Percentiles rank a stretch among this genome's conserved stretches.
phyloP scores from a whole-genome alignment of 2,113 vertebrate species.

The Brienomyrus brachyistius region DNA sequence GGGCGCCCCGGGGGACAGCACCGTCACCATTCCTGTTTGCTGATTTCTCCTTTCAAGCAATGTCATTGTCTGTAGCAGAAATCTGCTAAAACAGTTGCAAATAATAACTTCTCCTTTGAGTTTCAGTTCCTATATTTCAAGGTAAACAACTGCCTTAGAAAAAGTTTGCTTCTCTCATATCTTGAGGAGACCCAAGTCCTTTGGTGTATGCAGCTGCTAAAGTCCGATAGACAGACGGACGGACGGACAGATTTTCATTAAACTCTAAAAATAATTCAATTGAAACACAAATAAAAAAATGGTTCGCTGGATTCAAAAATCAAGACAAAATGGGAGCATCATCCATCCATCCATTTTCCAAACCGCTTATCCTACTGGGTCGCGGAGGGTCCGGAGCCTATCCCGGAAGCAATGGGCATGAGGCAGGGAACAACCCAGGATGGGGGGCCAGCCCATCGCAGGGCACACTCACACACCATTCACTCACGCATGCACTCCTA shows the following conservation, averaged over 20 bases:
- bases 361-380: no score
- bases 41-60: neutral
- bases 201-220: neutral
- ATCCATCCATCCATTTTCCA: neutral
- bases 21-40: neutral
- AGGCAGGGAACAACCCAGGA: no score
- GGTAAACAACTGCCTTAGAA: neutral
- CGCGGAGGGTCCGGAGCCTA: no score
- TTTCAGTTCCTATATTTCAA: neutral
- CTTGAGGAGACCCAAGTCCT: neutral
- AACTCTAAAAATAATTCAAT: neutral
- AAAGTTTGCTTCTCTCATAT: neutral
- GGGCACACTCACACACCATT: no score
- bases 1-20: neutral
- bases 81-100: neutral
- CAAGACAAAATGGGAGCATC: neutral
- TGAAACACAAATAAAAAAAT: neutral
- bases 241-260: neutral
- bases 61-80: neutral
- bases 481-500: no score
- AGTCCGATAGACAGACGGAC: neutral
- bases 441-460: no score
- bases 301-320: neutral
- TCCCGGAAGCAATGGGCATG: no score
- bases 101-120: neutral